Evolutionary conservation across 2,797 vertebrate genomes (phyloP), one percentile per base, ranked within the genome.

Genomic region (Euthynnus affinis): DNA sequence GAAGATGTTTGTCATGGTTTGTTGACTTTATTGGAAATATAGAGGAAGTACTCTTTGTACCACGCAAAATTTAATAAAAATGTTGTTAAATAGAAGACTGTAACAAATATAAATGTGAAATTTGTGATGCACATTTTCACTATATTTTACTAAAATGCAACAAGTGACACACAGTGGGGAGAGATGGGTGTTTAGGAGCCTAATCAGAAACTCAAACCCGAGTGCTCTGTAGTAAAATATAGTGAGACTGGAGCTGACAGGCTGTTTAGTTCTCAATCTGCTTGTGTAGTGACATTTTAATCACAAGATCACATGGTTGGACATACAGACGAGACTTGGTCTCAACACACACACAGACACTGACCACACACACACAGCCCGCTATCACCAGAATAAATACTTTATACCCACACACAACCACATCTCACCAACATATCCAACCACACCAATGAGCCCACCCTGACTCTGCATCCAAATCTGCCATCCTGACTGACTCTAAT

Each of bases 381-480:
- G 6, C 73, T 61, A 89, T 91, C 87, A 85, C 83, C 80, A 81
- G 76, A 85, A 85, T 90, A 89, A 90, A 93, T 90, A 86, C 87
- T 88, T 91, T 86, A 82, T 85, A 75, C 87, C 92, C 92, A 93
- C 92, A 90, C 87, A 27, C 61, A 81, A 91, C 89, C 88, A 3
- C 87, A 63, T 77, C 83, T 91, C 67, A 71, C 89, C 90, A 92
- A 91, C 90, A 88, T 37, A 64, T 57, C 73, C 82, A 67, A 77
- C 90, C 91, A 88, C 92, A 92, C 84, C 92, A 89, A 82, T 77
- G 81, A 87, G 92, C 89, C 92, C 92, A 93, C 92, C 90, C 92
- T 81, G 89, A 85, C 73, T 89, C 80, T 90, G 85, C 73, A 76
- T 87, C 88, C 85, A 88, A 89, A 91, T 83, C 87, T 71, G 70